Evolutionary conservation across 2,797 vertebrate species (phyloP), one percentile per base, ranked within the genome.

Genomic region (Tapirus indicus): DNA sequence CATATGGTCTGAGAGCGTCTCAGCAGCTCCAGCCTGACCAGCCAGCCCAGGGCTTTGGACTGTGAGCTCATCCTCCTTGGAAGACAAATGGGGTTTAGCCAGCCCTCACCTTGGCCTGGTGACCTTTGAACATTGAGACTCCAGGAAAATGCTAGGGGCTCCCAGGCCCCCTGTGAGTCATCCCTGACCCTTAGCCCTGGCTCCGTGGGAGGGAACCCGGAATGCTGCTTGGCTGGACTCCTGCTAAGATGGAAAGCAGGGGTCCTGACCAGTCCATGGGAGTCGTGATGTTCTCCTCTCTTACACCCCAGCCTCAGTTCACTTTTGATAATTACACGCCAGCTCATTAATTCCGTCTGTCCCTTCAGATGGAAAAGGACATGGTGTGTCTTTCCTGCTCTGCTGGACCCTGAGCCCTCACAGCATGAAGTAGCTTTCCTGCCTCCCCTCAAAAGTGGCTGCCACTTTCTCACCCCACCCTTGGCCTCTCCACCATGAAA

Each of bases 271-370:
- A 0, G 49, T 27, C 23, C 5, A 0, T 4, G 25, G 32, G 41
- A 32, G 3, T 16, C 10, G 0, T 9, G 44, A 1, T 0, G 13
- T 11, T 35, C 23, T 29, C 38, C 32, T 35, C 23, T 13, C 49
- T 4, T 52, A 52, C 5, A 6, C 23, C 75, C 41, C 62, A 58
- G 71, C 23, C 58, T 2, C 6, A 16, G n/a, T 27, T 35, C 68
- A 23, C 7, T 5, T 49, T 62, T 25, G 3, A 0, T 25, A 23
- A 23, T 44, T 29, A 4, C 4, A 1, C 6, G 32, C 54, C 77
- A 54, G 21, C 38, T 75, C 72, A 0, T 38, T 44, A 52, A 44
- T 41, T 16, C 80, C 60, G 1, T 29, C 71, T 38, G 0, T 62
- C 3, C 60, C 79, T 32, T 49, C 21, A 44, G 64, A 32, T 18